Percentiles rank a stretch among this genome's conserved stretches.
Conservation (phyloP, 2,797 vertebrate species). For the Brachyrhaphis roseni region DNA sequence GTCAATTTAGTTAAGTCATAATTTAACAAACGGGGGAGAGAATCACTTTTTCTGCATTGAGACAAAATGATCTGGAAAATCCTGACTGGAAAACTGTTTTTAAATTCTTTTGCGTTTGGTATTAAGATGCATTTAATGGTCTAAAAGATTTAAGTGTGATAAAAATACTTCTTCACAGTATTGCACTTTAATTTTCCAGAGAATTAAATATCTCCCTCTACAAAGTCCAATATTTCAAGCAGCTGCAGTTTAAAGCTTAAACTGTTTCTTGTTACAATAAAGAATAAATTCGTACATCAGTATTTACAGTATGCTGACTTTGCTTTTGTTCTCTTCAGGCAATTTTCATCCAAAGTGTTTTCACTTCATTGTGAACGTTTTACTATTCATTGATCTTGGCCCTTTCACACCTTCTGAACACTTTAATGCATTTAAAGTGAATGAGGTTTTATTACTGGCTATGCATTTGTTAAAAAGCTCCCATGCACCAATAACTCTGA, state of each 20-base stretch:
- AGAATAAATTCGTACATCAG: background rate
- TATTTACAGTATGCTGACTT: slow-evolving; percentile 4
- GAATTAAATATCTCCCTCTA: background rate
- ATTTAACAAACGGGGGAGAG: background rate
- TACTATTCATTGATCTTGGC: slow-evolving; percentile 5
- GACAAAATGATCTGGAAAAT: background rate
- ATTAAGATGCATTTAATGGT: background rate
- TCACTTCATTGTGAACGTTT: slow-evolving; percentile 1
- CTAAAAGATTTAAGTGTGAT: background rate
- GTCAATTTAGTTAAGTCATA: background rate
- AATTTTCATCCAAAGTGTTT: slow-evolving; percentile 5
- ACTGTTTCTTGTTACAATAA: background rate
- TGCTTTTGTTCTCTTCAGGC: background rate
- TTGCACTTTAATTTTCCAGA: slow-evolving; percentile 7
- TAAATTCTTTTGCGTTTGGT: background rate
- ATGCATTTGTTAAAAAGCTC: slow-evolving; percentile 3
- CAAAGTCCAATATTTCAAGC: background rate
- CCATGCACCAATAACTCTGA: slow-evolving; percentile 2
- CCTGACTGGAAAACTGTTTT: background rate
- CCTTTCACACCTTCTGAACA: background rate
- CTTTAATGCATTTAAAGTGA: background rate
- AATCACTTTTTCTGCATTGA: background rate
- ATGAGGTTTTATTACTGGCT: background rate
- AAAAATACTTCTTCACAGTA: background rate
- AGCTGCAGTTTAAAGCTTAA: background rate